Evolutionary conservation across 1,140 invertebrate genomes (phyloP), one percentile per base, ranked within the genome.

Genomic region (Pseudobourletiella spinata): DNA sequence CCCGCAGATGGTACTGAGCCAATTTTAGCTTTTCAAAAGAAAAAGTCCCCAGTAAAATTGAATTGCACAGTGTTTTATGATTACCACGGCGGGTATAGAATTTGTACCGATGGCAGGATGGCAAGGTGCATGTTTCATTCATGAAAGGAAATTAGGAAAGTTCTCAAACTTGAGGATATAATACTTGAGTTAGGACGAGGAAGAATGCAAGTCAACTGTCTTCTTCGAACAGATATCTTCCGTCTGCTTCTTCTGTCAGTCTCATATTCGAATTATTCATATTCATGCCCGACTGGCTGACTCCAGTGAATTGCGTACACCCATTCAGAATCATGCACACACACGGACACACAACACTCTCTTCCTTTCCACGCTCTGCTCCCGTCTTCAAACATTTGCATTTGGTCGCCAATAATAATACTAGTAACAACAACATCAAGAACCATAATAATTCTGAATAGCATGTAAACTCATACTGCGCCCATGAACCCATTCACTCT

Each of bases 81-180:
- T n/a, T n/a, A n/a, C n/a, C n/a, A n/a, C n/a, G n/a, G n/a, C n/a
- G n/a, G n/a, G n/a, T n/a, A n/a, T n/a, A n/a, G n/a, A n/a, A n/a
- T n/a, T n/a, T n/a, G n/a, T n/a, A n/a, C n/a, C n/a, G n/a, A n/a
- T n/a, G n/a, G n/a, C 43, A 46, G 24, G 43, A 22, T 46, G 6
- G 35, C 35, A 39, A 11, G 11, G 35, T 3, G 51, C 18, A 56
- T 56, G 39, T 44, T 58, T 43, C 35, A 58, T 58, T 58, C 43
- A 58, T 25, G 22, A 58, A 43, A 25, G 35, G 39, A 58, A 58
- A 58, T 58, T 58, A 58, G 56, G 35, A 58, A 58, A 58, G 56
- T 58, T 58, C 18, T 58, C 46, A 58, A 43, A 44, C 1, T 58
- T 14, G 20, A 26, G 26, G 26, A 4, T 54, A 54, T 54, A 29